Percentiles rank a stretch among this genome's conserved stretches.
Evolutionary conservation across 1,140 invertebrate genomes (phyloP).

Genomic region (Heliothis virescens): DNA sequence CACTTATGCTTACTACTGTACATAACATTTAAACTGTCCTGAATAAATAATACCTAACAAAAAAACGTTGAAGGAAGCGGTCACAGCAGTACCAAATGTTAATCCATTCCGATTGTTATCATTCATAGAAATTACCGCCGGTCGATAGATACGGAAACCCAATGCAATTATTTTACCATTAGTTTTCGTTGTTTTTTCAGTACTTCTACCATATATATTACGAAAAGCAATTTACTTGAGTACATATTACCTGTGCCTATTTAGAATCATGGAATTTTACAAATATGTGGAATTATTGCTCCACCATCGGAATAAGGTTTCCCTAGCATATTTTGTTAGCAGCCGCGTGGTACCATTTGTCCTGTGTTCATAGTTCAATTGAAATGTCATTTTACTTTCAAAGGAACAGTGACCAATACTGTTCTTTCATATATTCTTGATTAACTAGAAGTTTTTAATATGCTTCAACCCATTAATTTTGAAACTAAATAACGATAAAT

Average conservation of each 20-base stretch:
- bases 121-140: not conserved
- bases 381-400: no score
- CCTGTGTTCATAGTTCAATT: no score
- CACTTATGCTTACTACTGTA: no score
- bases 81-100: slow-evolving; percentile 12
- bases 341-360: no score
- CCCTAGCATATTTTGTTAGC: no score
- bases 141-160: slow-evolving; percentile 37
- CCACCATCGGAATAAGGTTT: no score
- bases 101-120: slow-evolving; percentile 45
- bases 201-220: not conserved
- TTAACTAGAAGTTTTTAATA: no score
- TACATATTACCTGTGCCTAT: not conserved
- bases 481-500: no score
- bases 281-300: not conserved
- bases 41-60: not conserved
- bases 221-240: not conserved
- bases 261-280: not conserved
- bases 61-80: not conserved
- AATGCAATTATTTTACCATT: slow-evolving; percentile 51
- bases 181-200: slow-evolving; percentile 9
- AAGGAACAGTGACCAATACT: no score
- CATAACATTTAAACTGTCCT: not conserved
- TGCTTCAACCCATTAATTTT: no score
- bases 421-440: no score